These are phyloP conservation scores for Argentina silus DNA, from an alignment of 2,797 vertebrate genomes.

Conservation along the genomic window DNA sequence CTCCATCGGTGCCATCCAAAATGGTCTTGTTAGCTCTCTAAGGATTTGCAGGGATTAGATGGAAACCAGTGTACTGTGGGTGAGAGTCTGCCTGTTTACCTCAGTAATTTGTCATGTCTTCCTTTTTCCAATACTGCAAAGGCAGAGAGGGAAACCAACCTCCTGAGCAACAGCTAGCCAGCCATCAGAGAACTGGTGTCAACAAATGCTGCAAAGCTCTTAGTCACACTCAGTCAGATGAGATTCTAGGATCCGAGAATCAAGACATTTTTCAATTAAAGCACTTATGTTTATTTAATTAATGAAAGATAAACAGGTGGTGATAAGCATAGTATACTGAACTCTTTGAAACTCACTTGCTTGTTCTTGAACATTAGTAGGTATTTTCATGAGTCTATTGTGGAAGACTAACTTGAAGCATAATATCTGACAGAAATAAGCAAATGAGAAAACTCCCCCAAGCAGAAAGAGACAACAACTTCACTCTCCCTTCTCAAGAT, in stretches of 20 bases:
- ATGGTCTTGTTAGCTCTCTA: constrained; percentile 46
- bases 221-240: not conserved
- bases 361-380: not conserved
- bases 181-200: constrained; percentile 12
- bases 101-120: constrained; percentile 52
- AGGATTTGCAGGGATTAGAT: constrained; percentile 61
- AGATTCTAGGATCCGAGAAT: too few relatives aligned
- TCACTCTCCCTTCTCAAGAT: not conserved
- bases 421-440: not conserved
- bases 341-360: not conserved
- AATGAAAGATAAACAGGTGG: not conserved
- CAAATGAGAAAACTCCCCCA: constrained; percentile 10
- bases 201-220: constrained; percentile 38
- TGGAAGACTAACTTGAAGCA: not conserved
- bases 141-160: constrained; percentile 19
- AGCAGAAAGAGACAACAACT: not conserved
- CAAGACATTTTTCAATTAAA: not conserved
- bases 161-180: constrained; percentile 4
- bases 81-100: constrained; percentile 60
- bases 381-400: not conserved
- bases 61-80: constrained; percentile 57
- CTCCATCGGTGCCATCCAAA: constrained; percentile 55
- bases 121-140: constrained; percentile 16
- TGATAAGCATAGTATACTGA: not conserved
- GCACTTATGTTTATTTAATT: not conserved